Conservation (phyloP, 2,113 vertebrate species). For the Aythya baeri region DNA sequence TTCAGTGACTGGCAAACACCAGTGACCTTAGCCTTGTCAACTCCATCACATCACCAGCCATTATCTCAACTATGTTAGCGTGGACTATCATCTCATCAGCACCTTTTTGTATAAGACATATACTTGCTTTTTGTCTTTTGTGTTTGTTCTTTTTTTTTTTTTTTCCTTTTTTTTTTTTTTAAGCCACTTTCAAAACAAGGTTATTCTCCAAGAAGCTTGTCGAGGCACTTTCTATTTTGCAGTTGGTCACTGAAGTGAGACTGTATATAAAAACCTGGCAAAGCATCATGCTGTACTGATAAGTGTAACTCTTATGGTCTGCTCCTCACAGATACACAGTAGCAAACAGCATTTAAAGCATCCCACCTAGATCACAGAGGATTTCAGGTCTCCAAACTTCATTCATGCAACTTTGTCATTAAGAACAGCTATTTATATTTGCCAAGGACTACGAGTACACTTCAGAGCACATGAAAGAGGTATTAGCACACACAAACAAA, state of each 20-base stretch:
- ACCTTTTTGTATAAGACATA: neutral
- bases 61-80: neutral
- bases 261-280: neutral
- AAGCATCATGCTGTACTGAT: neutral
- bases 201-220: neutral
- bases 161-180: neutral
- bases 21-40: neutral
- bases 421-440: rapidly evolving
- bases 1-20: neutral
- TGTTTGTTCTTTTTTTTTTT: no score
- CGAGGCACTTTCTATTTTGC: neutral
- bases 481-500: rapidly evolving
- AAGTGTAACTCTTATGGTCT: neutral
- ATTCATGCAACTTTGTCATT: rapidly evolving
- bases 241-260: neutral
- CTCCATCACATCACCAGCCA: neutral
- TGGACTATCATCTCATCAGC: neutral
- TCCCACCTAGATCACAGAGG: neutral
- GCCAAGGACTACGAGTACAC: rapidly evolving
- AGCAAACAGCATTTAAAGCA: neutral
- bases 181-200: neutral
- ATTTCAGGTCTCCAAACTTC: rapidly evolving
- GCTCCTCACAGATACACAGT: rapidly evolving
- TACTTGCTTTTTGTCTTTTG: neutral
- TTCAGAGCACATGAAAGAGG: neutral